A percentile compares a stretch with the other conserved stretches of the same genome.
These are phyloP conservation scores for Ecliptopera silaceata DNA, from an alignment of 2,888 invertebrate genomes.

Conservation along the genomic window DNA sequence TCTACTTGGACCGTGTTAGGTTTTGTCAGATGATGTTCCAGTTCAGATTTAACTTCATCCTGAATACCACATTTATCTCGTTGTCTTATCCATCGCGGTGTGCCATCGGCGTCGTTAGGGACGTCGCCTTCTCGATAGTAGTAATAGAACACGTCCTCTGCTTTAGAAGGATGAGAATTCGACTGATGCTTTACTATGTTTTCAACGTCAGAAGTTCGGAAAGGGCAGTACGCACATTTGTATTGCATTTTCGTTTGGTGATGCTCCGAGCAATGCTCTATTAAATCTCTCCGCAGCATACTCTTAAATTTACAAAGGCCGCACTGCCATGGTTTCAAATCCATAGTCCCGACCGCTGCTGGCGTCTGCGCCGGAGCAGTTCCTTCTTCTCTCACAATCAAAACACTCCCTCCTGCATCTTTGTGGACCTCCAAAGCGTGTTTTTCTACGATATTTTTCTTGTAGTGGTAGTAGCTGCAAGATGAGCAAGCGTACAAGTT, in stretches of 20 bases:
- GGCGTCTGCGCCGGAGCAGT: conserved; percentile 19
- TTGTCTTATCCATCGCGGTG: conserved; percentile 65
- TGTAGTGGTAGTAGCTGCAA: conserved; percentile 86
- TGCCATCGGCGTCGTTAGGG: conserved; percentile 58
- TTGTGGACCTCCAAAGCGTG: conserved; percentile 81
- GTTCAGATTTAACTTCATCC: conserved; percentile 55
- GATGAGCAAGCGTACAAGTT: conserved; percentile 88
- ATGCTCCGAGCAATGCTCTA: conserved; percentile 79
- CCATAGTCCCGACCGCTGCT: conserved; percentile 58
- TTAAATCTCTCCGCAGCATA: conserved; percentile 83
- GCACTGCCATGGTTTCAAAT: conserved; percentile 87
- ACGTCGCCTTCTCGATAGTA: conserved; percentile 79
- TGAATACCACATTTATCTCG: conserved; percentile 43
- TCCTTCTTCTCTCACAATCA: conserved; percentile 62
- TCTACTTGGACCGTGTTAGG: conserved; percentile 42
- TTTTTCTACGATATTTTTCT: conserved; percentile 83
- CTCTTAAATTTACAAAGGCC: conserved; percentile 86
- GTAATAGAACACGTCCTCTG: conserved; percentile 70
- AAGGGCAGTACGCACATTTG: conserved; percentile 87
- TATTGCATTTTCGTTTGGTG: conserved; percentile 88
- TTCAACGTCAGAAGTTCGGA: conserved; percentile 75
- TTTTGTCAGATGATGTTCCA: conserved; percentile 26
- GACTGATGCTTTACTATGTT: conserved; percentile 84
- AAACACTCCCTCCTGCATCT: conserved; percentile 57
- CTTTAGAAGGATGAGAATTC: conserved; percentile 78